phyloP scores from a whole-genome alignment of 2,888 invertebrate species.

The Amblyjoppa proteus region DNA sequence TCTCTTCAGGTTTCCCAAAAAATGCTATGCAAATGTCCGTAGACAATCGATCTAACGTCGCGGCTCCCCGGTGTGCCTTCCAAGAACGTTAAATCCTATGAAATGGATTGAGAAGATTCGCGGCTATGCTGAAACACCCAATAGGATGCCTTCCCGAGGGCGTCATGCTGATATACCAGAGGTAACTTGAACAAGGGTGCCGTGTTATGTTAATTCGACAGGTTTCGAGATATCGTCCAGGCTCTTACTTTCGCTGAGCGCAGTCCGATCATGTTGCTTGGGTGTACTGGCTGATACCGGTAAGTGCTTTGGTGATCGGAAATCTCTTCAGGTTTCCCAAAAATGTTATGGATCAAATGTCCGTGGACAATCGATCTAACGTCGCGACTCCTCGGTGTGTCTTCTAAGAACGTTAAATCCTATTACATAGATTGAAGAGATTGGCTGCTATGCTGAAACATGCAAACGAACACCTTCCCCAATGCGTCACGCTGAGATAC shows the following conservation, averaged over 20 bases:
- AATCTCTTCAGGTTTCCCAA: too few species aligned
- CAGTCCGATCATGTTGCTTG: too few species aligned
- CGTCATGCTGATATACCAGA: conserved; percentile 23
- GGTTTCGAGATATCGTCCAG: background rate
- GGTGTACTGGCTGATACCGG: too few species aligned
- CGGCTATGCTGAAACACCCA: conserved; percentile 11
- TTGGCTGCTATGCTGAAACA: conserved; percentile 54
- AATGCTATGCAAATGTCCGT: background rate
- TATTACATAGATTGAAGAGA: conserved; percentile 67
- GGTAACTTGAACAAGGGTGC: background rate
- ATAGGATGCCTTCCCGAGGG: conserved; percentile 18
- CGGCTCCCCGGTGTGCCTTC: conserved; percentile 66
- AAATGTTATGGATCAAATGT: too few species aligned
- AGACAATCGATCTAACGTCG: conserved; percentile 64
- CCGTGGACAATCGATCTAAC: conserved; percentile 60
- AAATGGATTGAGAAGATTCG: conserved; percentile 71
- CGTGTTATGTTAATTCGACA: background rate
- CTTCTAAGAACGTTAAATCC: conserved; percentile 73
- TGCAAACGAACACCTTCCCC: conserved; percentile 19
- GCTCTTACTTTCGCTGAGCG: too few species aligned
- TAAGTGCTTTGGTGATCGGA: too few species aligned
- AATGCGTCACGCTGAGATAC: conserved; percentile 30
- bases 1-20: too few species aligned
- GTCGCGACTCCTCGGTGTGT: conserved; percentile 67
- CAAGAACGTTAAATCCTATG: conserved; percentile 73